phyloP scores from a whole-genome alignment of 2,888 invertebrate species.

The Aporophyla lueneburgensis region DNA sequence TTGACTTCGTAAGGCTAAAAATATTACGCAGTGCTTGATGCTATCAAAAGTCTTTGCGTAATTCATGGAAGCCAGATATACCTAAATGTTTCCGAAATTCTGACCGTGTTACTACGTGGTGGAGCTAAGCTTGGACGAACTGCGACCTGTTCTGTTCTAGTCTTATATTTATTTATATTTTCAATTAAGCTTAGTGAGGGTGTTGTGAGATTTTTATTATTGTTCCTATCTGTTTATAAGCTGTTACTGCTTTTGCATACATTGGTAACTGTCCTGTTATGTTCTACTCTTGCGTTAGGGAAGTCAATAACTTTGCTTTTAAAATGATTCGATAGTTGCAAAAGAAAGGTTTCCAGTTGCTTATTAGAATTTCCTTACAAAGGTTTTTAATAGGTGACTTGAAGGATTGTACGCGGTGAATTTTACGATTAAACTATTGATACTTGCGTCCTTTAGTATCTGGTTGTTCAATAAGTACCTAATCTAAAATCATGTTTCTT shows the following conservation, averaged over 20 bases:
- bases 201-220: background rate
- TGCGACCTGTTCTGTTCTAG: background rate
- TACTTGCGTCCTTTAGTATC: too few species aligned
- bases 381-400: background rate
- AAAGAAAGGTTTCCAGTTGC: background rate
- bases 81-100: too few species aligned
- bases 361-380: background rate
- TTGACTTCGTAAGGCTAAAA: too few species aligned
- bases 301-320: background rate
- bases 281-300: background rate
- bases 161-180: background rate
- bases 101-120: too few species aligned
- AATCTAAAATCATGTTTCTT: background rate
- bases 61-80: too few species aligned
- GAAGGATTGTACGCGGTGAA: too few species aligned
- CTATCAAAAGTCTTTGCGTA: too few species aligned
- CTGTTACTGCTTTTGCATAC: background rate
- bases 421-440: too few species aligned
- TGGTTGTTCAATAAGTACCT: background rate
- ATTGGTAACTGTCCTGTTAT: background rate
- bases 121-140: too few species aligned
- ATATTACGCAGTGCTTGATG: too few species aligned
- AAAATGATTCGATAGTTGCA: background rate
- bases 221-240: background rate
- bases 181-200: background rate